Base-by-base conservation (phyloP, 2,888 invertebrate genomes). In the Trichacis sp. region DNA sequence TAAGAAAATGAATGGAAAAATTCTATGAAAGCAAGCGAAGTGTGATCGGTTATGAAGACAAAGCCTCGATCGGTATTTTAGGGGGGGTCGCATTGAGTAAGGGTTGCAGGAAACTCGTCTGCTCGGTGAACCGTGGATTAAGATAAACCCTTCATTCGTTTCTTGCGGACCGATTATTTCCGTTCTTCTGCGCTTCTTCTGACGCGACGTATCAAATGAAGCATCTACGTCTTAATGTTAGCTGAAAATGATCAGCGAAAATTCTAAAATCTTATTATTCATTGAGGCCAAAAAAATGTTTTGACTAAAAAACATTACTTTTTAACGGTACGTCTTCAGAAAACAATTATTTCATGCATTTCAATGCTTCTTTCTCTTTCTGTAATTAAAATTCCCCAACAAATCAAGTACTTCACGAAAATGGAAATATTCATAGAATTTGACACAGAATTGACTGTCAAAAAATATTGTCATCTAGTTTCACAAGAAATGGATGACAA, bases 111-210 rank as follows among this genome's bases (percentile, higher is more conserved):
- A 64, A 76, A 73, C 77, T 80, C 77, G 77, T 80, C 78, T 79
- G 80, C 77, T 81, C 80, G 77, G 70, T 75, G 78, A 80, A 81
- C 76, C 82, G 80, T 81, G 80, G 80, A 80, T 82, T 81, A 79
- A 82, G 82, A 82, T 82, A 82, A 82, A 82, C 80, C 82, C 80
- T 80, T 81, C 78, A 79, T 81, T 77, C 79, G 74, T 80, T 81
- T 82, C 80, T 82, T 80, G 77, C 76, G 71, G 72, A 72, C 74
- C 77, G 76, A 77, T 76, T 78, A 73, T 73, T 73, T 70, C 72
- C 68, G 64, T 71, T 73, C 73, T 69, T 72, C 70, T 68, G 71
- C 70, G 58, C 56, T 63, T 19, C 30, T 18, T 56, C 52, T 66
- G 62, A 62, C 55, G 55, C 58, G 52, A 63, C 59, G 63, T 58